Percentiles rank a stretch among this genome's conserved stretches.
These are phyloP conservation scores for Tapirus indicus DNA, from an alignment of 2,797 vertebrate species.

Conservation along the genomic window DNA sequence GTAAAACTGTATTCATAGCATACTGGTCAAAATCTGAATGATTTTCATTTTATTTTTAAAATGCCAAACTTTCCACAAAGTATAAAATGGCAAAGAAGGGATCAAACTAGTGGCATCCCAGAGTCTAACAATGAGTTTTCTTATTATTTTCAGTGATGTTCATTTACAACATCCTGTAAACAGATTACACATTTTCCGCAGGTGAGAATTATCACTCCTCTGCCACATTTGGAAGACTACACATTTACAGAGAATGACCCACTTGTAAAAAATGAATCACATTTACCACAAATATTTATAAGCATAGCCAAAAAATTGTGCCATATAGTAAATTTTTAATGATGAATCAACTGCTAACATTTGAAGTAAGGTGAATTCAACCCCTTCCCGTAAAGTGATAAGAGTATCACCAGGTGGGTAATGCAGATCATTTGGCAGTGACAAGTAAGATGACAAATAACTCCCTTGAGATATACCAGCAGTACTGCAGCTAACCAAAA, in stretches of 20 bases:
- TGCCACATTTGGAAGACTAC: slow-evolving; percentile 67
- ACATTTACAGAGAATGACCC: slow-evolving; percentile 63
- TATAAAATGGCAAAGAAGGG: slow-evolving; percentile 46
- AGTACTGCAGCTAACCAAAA: not conserved
- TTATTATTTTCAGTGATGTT: slow-evolving; percentile 68
- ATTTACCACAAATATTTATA: slow-evolving; percentile 72
- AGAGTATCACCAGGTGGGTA: not conserved
- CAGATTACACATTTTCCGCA: slow-evolving; percentile 60
- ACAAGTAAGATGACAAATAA: not conserved
- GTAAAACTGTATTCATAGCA: slow-evolving; percentile 74
- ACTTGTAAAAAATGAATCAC: slow-evolving; percentile 71
- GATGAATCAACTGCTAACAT: slow-evolving; percentile 51
- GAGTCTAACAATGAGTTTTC: slow-evolving; percentile 76
- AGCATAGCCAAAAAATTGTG: not conserved
- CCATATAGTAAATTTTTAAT: slow-evolving; percentile 48
- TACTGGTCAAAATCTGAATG: slow-evolving; percentile 60
- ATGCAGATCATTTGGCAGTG: not conserved
- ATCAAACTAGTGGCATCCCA: not conserved
- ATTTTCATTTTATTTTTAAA: slow-evolving; percentile 77
- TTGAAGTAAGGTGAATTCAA: slow-evolving; percentile 48
- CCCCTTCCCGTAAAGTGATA: not conserved
- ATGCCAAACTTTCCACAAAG: slow-evolving; percentile 68
- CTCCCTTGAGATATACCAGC: not conserved
- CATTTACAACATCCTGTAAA: slow-evolving; percentile 68
- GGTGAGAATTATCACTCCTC: slow-evolving; percentile 57